Evolutionary conservation across 2,797 vertebrate species (phyloP).

Genomic region (Rhincodon typus): DNA sequence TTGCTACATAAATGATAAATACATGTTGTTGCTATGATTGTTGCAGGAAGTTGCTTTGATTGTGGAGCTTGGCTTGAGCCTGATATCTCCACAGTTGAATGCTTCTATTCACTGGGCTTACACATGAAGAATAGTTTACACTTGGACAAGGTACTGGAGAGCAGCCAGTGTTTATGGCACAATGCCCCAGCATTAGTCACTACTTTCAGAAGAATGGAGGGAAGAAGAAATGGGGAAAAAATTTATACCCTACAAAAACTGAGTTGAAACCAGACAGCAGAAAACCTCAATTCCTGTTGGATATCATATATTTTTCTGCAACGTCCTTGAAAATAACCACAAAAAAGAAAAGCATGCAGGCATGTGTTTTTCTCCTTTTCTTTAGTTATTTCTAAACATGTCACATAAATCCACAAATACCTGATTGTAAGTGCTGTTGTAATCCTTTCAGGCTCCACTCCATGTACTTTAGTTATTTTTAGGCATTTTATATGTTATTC

Average conservation of each 20-base stretch:
- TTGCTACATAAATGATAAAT: not conserved
- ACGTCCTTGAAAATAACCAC: not conserved
- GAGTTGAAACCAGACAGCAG: not conserved
- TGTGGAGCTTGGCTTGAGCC: not conserved
- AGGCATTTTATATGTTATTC: not conserved
- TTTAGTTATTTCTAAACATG: not conserved
- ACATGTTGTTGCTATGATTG: not conserved
- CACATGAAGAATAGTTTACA: not conserved
- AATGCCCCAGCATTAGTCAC: not conserved
- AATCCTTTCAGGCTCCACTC: not conserved
- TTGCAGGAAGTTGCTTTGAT: not conserved
- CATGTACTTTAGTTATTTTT: not conserved
- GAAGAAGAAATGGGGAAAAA: not conserved
- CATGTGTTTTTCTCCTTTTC: not conserved
- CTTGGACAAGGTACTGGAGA: not conserved
- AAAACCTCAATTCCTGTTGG: not conserved
- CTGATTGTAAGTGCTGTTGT: not conserved
- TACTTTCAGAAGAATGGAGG: not conserved
- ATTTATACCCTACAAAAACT: not conserved
- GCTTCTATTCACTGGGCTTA: not conserved
- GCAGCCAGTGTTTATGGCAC: not conserved
- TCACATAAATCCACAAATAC: conserved; percentile 22
- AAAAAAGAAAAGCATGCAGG: not conserved
- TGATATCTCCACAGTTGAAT: conserved; percentile 12
- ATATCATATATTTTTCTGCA: not conserved